phyloP scores from a whole-genome alignment of 1,140 invertebrate species.

The Drosophila arizonae region DNA sequence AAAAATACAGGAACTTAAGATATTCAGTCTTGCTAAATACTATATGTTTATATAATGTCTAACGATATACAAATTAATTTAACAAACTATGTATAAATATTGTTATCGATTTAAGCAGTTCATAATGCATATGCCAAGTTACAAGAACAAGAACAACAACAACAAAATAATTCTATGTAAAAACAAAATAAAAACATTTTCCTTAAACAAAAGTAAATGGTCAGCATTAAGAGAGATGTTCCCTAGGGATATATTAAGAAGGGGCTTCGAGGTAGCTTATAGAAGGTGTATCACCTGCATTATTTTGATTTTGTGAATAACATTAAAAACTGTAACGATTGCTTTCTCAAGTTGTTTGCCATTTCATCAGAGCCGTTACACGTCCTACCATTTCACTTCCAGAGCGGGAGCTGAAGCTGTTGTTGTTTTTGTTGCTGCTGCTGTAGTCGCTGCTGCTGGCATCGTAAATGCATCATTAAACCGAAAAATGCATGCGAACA shows the following conservation, averaged over 20 bases:
- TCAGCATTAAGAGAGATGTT: not conserved
- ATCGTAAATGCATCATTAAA: conserved; percentile 83
- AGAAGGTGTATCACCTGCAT: conserved; percentile 57
- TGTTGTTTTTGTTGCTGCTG: conserved; percentile 58
- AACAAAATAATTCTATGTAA: conserved; percentile 40
- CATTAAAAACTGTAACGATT: conserved; percentile 81
- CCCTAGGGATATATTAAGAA: not conserved
- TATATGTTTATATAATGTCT: conserved; percentile 48
- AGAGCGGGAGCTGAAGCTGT: conserved; percentile 30
- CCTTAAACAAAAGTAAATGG: conserved; percentile 51
- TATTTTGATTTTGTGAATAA: conserved; percentile 71
- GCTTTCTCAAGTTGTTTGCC: conserved; percentile 75
- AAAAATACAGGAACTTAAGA: conserved; percentile 29
- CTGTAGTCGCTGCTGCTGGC: conserved; percentile 63
- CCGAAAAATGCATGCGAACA: conserved; percentile 82
- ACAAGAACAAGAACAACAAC: conserved; percentile 43
- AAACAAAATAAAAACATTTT: conserved; percentile 72
- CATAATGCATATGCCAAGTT: conserved; percentile 47
- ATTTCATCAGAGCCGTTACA: conserved; percentile 53
- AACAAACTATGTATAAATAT: conserved; percentile 61
- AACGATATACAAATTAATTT: conserved; percentile 30
- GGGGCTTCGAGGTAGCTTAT: conserved; percentile 3
- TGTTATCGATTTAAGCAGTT: conserved; percentile 68
- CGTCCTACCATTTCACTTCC: conserved; percentile 38
- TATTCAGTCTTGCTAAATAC: conserved; percentile 3